These are phyloP conservation scores for Otolemur crassicaudatus DNA, from an alignment of 2,797 vertebrate species.

Conservation along the genomic window DNA sequence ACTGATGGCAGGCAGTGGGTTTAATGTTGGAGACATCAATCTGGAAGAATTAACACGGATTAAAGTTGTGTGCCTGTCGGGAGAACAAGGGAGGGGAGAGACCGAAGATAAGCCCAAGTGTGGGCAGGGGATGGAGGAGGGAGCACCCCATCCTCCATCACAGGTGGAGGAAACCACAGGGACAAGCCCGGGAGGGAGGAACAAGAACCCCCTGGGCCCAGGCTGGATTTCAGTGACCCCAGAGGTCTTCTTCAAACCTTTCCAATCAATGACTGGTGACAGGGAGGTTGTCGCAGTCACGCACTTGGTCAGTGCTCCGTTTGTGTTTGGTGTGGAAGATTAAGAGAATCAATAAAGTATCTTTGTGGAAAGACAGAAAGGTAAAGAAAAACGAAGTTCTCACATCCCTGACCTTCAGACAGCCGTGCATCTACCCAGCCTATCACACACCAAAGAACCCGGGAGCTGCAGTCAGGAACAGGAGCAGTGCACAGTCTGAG, in stretches of 20 bases:
- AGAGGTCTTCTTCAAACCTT: background rate
- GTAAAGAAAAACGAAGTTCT: background rate
- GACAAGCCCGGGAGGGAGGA: accelerated
- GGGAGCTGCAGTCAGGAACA: accelerated
- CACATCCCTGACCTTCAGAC: background rate
- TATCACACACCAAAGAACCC: accelerated
- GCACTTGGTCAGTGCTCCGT: too few species aligned
- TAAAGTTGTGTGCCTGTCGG: too few species aligned
- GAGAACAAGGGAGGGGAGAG: background rate
- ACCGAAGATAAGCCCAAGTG: background rate
- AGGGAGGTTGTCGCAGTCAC: background rate
- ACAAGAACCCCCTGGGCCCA: accelerated
- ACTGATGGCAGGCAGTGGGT: accelerated
- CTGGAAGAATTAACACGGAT: background rate
- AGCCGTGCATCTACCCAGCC: background rate
- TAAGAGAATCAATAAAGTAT: background rate
- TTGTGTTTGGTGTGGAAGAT: background rate
- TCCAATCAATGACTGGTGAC: too few species aligned
- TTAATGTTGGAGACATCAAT: background rate
- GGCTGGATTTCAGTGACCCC: too few species aligned
- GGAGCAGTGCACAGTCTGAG: accelerated
- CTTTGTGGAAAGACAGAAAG: background rate
- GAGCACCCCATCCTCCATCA: accelerated
- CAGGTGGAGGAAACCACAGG: accelerated
- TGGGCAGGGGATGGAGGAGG: background rate